phyloP scores from a whole-genome alignment of 2,113 vertebrate species.

The Xiphophorus maculatus region DNA sequence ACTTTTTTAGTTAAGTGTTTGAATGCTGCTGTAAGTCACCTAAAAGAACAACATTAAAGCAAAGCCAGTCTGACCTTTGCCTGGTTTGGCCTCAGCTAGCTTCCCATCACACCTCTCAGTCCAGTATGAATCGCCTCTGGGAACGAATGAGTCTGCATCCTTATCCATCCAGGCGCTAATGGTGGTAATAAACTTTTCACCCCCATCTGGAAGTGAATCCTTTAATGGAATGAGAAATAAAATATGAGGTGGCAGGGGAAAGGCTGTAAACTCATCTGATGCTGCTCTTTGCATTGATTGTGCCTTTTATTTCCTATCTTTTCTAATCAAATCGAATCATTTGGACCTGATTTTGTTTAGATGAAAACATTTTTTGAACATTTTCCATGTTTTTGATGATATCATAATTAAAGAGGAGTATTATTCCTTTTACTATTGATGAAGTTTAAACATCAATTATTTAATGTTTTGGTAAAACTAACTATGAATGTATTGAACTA shows the following conservation, averaged over 20 bases:
- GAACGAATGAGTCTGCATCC: neutral
- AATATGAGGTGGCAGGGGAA: neutral
- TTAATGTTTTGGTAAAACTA: neutral
- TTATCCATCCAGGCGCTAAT: neutral
- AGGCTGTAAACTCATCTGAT: neutral
- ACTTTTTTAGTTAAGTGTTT: neutral
- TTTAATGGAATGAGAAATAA: neutral
- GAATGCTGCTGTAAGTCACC: neutral
- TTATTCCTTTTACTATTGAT: neutral
- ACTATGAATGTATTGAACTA: neutral
- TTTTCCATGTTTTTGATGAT: neutral
- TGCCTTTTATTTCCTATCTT: neutral
- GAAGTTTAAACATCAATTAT: neutral
- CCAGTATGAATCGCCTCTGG: neutral
- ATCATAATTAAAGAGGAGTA: neutral
- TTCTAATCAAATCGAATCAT: neutral
- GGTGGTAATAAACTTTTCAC: neutral
- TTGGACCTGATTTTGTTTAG: neutral
- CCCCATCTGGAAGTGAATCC: neutral
- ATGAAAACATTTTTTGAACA: neutral
- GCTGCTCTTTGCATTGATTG: neutral
- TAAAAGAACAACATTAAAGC: too few species aligned
- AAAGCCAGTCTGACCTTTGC: neutral
- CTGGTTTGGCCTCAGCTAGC: neutral
- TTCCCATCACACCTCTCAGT: slow-evolving; percentile 1